phyloP scores from a whole-genome alignment of 2,888 invertebrate genomes.

The Patella ulyssiponensis region DNA sequence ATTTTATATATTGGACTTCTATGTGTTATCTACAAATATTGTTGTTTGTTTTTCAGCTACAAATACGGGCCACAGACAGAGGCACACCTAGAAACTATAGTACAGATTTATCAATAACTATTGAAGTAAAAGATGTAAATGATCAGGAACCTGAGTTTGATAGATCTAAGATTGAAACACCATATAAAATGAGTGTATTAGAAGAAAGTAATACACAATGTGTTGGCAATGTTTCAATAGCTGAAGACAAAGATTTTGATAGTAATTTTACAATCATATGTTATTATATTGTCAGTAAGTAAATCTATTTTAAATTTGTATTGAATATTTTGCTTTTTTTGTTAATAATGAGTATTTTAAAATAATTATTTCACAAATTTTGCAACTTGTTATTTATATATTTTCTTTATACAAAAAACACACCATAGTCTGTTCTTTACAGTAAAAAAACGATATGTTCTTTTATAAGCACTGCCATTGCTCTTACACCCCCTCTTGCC shows the following conservation, averaged over 20 bases:
- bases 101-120: constrained; percentile 80
- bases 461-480: too few species aligned
- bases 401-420: too few species aligned
- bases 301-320: background rate
- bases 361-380: too few species aligned
- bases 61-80: constrained; percentile 84
- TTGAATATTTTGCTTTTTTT: constrained; percentile 6
- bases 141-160: constrained; percentile 68
- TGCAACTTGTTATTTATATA: too few species aligned
- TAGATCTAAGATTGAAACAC: constrained; percentile 45
- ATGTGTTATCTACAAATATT: too few species aligned
- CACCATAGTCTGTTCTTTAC: too few species aligned
- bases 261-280: constrained; percentile 83
- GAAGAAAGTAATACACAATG: constrained; percentile 43
- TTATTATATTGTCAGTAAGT: constrained; percentile 85
- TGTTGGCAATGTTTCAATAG: constrained; percentile 57
- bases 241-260: constrained; percentile 85
- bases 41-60: constrained; percentile 48
- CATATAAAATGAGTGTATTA: constrained; percentile 46
- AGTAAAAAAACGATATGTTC: too few species aligned
- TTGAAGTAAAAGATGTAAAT: constrained; percentile 71
- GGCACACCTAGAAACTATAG: constrained; percentile 83
- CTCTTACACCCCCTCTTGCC: too few species aligned
- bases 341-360: background rate
- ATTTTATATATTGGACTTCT: too few species aligned